phyloP scores from a whole-genome alignment of 2,113 vertebrate species.

The Diadophis punctatus region DNA sequence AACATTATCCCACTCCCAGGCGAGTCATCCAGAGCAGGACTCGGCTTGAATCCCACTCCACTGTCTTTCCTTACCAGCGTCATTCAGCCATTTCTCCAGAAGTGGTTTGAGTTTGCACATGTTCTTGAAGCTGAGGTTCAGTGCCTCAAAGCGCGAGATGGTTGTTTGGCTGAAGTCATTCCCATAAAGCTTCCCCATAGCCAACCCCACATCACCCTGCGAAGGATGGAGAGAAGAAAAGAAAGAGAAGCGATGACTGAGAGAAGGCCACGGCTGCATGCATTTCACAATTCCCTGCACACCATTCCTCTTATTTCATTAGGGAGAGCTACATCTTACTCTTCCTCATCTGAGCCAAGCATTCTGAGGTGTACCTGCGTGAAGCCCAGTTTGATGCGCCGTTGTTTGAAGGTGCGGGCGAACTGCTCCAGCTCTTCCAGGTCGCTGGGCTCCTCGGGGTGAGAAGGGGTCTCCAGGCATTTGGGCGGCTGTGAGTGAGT shows the following conservation, averaged over 20 bases:
- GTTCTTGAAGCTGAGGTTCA: constrained; percentile 95
- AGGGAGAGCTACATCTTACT: neutral
- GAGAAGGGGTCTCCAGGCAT: constrained; percentile 69
- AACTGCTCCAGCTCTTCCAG: constrained; percentile 92
- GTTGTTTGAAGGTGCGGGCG: constrained; percentile 91
- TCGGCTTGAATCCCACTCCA: no score
- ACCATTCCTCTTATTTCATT: neutral
- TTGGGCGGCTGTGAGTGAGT: constrained; percentile 64
- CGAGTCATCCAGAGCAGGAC: no score
- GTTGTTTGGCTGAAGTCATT: constrained; percentile 95
- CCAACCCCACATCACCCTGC: constrained; percentile 88
- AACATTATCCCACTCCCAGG: neutral
- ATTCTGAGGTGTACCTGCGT: constrained; percentile 73
- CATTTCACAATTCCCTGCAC: no score
- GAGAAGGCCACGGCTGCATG: neutral
- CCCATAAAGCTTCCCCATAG: constrained; percentile 93
- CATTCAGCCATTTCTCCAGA: constrained; percentile 91
- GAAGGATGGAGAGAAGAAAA: no score
- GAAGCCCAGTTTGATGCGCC: constrained; percentile 91
- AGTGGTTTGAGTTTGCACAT: constrained; percentile 95
- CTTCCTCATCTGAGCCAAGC: neutral
- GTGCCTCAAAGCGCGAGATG: constrained; percentile 91
- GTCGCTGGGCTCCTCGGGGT: constrained; percentile 89
- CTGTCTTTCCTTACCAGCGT: constrained; percentile 73
- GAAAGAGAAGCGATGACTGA: neutral